Percentiles rank a stretch among this genome's conserved stretches.
phyloP scores from a whole-genome alignment of 2,888 invertebrate species.

The Calameuta pallipes region DNA sequence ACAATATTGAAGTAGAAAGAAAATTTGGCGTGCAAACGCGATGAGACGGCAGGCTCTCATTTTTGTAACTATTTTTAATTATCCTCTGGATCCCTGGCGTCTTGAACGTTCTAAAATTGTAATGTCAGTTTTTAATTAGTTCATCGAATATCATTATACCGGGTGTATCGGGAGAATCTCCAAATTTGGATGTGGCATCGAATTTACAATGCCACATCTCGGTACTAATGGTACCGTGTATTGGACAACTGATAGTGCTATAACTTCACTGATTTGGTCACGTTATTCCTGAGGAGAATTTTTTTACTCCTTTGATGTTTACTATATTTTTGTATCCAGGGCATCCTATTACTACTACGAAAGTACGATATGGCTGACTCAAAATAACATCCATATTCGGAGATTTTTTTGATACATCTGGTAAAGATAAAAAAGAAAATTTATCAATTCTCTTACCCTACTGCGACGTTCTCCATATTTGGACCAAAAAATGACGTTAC shows the following conservation, averaged over 20 bases:
- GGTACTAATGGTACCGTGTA: too few species aligned
- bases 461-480: constrained; percentile 85
- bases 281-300: too few species aligned
- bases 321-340: not conserved
- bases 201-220: not conserved
- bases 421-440: constrained; percentile 4
- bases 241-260: too few species aligned
- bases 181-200: not conserved
- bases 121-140: not conserved
- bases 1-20: not conserved
- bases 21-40: not conserved
- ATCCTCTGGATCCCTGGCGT: constrained; percentile 59
- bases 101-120: constrained; percentile 58
- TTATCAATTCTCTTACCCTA: constrained; percentile 67
- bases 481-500: constrained; percentile 92
- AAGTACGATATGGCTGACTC: not conserved
- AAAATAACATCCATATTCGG: not conserved
- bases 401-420: not conserved
- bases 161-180: not conserved
- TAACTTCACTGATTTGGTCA: not conserved
- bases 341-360: not conserved
- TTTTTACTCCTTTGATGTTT: not conserved
- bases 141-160: not conserved
- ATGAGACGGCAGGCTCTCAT: not conserved
- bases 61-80: constrained; percentile 41